Evolutionary conservation across 2,888 invertebrate species (phyloP).

Genomic region (Hirtodrosophila alboralis): DNA sequence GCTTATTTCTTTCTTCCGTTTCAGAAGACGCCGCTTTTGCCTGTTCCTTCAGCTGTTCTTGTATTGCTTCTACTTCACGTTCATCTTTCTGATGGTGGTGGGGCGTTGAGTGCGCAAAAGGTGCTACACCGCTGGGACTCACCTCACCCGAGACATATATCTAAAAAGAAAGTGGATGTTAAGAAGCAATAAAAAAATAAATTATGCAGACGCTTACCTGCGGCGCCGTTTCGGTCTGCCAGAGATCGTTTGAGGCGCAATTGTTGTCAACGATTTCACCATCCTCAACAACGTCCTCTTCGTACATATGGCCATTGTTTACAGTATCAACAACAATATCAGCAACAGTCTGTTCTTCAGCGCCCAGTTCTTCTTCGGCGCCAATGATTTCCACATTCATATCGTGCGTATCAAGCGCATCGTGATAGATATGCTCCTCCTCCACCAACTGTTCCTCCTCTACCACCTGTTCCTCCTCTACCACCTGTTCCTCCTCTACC

Average conservation of each 20-base stretch:
- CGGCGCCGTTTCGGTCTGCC: constrained; percentile 1
- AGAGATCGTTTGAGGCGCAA: constrained; percentile 4
- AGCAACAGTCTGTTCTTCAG: constrained; percentile 37
- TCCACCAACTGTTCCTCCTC: constrained; percentile 9
- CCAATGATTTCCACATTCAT: constrained; percentile 69
- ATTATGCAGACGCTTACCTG: constrained; percentile 27
- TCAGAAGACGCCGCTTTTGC: too few relatives aligned
- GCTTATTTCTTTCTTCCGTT: background rate
- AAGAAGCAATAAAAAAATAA: too few relatives aligned
- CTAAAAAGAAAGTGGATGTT: constrained; percentile 10
- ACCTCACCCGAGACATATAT: background rate
- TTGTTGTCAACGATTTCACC: constrained; percentile 18
- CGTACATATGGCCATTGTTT: constrained; percentile 43
- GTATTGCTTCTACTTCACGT: background rate
- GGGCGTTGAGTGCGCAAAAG: constrained; percentile 30
- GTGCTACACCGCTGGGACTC: background rate
- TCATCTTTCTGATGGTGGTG: constrained; percentile 7
- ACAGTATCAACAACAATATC: constrained; percentile 23
- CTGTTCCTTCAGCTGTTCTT: too few relatives aligned
- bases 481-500: background rate
- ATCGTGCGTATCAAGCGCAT: constrained; percentile 34
- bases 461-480: constrained; percentile 18
- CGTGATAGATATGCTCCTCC: constrained; percentile 38
- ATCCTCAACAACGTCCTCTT: constrained; percentile 10
- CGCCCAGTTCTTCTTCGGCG: constrained; percentile 55